Percentiles rank a stretch among this genome's conserved stretches.
phyloP scores from a whole-genome alignment of 2,113 vertebrate species.

The Tamias sibiricus region DNA sequence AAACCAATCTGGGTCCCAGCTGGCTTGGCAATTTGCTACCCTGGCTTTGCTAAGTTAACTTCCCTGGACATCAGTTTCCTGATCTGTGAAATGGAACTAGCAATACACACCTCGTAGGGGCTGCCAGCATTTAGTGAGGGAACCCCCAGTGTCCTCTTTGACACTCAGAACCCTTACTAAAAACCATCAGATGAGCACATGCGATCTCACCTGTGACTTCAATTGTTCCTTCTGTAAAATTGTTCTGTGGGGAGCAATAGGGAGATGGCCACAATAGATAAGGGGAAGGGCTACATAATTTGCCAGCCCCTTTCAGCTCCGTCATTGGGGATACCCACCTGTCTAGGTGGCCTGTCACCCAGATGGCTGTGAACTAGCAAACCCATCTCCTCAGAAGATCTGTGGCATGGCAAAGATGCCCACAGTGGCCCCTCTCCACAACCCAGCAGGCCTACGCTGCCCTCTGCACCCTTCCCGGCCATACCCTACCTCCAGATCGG shows the following conservation, averaged over 20 bases:
- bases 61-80: neutral
- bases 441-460: neutral
- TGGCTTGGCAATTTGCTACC: too few species aligned
- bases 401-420: rapidly evolving
- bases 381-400: neutral
- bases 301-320: neutral
- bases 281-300: neutral
- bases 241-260: neutral
- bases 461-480: neutral
- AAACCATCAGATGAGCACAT: neutral
- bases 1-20: neutral
- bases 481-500: constrained; percentile 87
- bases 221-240: neutral
- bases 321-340: neutral
- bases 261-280: too few species aligned
- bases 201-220: neutral
- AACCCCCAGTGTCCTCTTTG: neutral
- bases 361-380: neutral
- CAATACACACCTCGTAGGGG: neutral
- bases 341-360: too few species aligned
- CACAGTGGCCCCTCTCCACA: neutral
- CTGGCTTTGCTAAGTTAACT: neutral
- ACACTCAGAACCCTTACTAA: neutral
- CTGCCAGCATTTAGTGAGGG: neutral
- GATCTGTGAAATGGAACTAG: neutral